phyloP scores from a whole-genome alignment of 2,797 vertebrate species.

The Scomberomorus guttatus region DNA sequence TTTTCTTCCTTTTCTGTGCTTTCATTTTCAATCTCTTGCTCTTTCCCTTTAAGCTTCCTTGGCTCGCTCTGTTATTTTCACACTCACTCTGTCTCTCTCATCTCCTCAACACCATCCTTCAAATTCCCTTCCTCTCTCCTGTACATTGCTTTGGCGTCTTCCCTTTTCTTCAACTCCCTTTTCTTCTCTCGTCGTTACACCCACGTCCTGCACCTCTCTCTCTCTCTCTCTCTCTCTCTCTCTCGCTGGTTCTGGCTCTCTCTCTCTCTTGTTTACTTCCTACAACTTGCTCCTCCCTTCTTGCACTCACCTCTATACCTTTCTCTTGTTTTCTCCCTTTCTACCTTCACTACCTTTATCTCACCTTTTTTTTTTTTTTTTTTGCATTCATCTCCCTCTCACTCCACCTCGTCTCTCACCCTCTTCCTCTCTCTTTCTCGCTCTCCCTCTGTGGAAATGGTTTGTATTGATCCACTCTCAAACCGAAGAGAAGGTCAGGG shows the following conservation, averaged over 20 bases:
- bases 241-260: constrained; percentile 15
- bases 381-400: constrained; percentile 42
- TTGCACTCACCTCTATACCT: constrained; percentile 39
- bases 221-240: constrained; percentile 19
- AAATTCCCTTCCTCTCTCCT: constrained; percentile 48
- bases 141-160: constrained; percentile 41
- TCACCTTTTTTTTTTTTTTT: constrained; percentile 21
- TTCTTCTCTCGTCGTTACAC: constrained; percentile 43
- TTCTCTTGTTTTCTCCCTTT: background rate
- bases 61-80: constrained; percentile 27
- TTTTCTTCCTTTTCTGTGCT: background rate
- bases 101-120: constrained; percentile 38
- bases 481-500: constrained; percentile 73
- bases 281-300: constrained; percentile 34
- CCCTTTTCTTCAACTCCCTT: constrained; percentile 19
- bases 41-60: constrained; percentile 33
- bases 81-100: constrained; percentile 30
- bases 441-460: constrained; percentile 63
- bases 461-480: constrained; percentile 78
- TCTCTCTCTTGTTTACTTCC: constrained; percentile 39
- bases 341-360: constrained; percentile 6
- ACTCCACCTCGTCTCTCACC: background rate
- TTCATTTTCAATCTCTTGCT: background rate
- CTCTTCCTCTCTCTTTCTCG: background rate
- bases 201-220: constrained; percentile 51